Evolutionary conservation across 2,113 vertebrate genomes (phyloP).

Genomic region (Orthochromis indermauri): DNA sequence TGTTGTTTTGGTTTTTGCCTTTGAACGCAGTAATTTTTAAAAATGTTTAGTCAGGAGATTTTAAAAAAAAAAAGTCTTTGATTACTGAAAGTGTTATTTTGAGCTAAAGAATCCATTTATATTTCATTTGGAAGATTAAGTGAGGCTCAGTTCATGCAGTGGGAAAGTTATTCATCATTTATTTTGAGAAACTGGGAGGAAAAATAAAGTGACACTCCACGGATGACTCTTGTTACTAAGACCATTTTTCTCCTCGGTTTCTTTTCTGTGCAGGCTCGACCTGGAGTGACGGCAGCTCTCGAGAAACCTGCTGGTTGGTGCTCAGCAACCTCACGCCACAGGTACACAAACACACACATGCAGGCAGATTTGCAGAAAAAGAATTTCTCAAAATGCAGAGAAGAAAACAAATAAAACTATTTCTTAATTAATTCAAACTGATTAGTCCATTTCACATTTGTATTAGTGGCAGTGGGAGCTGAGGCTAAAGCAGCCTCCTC

Average conservation of each 20-base stretch:
- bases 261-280: conserved; percentile 72
- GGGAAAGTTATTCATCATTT: neutral
- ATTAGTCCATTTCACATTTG: neutral
- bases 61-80: neutral
- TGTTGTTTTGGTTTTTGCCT: neutral
- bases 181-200: neutral
- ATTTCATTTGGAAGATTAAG: conserved; percentile 1
- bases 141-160: neutral
- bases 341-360: conserved; percentile 67
- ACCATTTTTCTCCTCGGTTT: neutral
- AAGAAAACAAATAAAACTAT: neutral
- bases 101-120: neutral
- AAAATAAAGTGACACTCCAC: neutral
- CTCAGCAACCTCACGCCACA: conserved; percentile 99
- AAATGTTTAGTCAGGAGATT: neutral
- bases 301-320: conserved; percentile 97
- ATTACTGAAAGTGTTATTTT: neutral
- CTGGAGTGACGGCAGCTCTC: conserved; percentile 93
- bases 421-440: neutral
- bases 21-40: neutral
- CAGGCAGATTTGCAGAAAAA: neutral
- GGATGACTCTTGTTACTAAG: neutral
- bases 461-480: neutral
- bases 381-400: neutral
- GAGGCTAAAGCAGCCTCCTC: neutral